Evolutionary conservation across 2,797 vertebrate genomes (phyloP).

Genomic region (Tragelaphus eurycerus): DNA sequence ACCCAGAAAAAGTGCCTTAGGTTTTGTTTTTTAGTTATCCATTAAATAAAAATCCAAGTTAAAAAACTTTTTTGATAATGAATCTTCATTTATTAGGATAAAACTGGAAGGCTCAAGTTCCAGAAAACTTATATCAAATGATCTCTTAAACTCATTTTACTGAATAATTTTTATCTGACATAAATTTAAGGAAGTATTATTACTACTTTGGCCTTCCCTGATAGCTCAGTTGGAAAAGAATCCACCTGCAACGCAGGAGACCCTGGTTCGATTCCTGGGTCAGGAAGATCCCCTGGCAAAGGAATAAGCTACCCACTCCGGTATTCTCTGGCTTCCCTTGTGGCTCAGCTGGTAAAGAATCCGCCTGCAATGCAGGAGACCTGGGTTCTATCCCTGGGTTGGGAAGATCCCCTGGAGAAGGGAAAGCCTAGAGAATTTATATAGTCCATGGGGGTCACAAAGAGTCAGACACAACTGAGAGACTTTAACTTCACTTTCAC

Average conservation of each 20-base stretch:
- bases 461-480: not conserved
- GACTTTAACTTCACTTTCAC: not conserved
- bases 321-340: not conserved
- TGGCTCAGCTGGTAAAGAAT: not conserved
- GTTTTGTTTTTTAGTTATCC: not conserved
- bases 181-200: not conserved
- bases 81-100: not conserved
- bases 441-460: not conserved
- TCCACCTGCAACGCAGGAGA: not conserved
- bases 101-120: not conserved
- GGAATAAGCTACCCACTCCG: not conserved
- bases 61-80: not conserved
- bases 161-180: not conserved
- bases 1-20: not conserved
- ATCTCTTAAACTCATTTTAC: not conserved
- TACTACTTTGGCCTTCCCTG: not conserved
- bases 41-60: not conserved
- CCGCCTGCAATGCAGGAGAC: not conserved
- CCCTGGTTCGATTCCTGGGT: fast-evolving
- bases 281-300: not conserved
- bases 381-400: not conserved
- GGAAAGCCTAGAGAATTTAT: not conserved
- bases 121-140: not conserved
- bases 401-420: not conserved
- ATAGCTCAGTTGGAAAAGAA: not conserved